Percentiles rank a stretch among this genome's conserved stretches.
Evolutionary conservation across 2,797 vertebrate genomes (phyloP).

Genomic region (Peromyscus eremicus): DNA sequence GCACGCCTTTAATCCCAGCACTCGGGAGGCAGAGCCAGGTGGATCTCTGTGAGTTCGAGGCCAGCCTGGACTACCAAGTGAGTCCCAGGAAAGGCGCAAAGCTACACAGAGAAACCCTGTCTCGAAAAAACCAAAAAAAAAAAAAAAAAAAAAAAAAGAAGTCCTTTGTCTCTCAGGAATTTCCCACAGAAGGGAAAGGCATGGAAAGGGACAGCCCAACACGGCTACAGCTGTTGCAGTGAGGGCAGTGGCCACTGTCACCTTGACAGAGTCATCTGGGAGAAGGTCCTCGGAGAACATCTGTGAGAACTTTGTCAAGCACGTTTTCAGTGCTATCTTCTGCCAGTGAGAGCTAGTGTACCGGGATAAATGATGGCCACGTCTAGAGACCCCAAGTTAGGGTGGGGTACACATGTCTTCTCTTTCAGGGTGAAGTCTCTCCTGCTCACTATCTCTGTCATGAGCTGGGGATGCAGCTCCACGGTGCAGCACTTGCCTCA

Average conservation of each 20-base stretch:
- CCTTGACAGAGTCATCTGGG: neutral
- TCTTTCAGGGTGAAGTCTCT: neutral
- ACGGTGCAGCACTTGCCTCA: neutral
- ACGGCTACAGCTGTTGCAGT: neutral
- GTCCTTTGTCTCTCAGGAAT: neutral
- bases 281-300: no score
- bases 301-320: neutral
- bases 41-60: no score
- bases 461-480: neutral
- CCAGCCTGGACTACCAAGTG: no score
- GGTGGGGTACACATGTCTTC: neutral
- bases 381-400: neutral
- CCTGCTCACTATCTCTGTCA: neutral
- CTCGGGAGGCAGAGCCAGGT: no score
- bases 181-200: constrained; percentile 2
- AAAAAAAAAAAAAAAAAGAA: no score
- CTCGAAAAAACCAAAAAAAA: no score
- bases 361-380: neutral
- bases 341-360: neutral
- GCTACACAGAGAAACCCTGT: no score
- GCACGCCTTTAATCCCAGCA: no score
- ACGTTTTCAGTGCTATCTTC: neutral
- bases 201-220: neutral
- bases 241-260: neutral
- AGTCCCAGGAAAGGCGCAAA: no score